phyloP scores from a whole-genome alignment of 1,140 invertebrate genomes.

The Pemphigus obesinymphae region DNA sequence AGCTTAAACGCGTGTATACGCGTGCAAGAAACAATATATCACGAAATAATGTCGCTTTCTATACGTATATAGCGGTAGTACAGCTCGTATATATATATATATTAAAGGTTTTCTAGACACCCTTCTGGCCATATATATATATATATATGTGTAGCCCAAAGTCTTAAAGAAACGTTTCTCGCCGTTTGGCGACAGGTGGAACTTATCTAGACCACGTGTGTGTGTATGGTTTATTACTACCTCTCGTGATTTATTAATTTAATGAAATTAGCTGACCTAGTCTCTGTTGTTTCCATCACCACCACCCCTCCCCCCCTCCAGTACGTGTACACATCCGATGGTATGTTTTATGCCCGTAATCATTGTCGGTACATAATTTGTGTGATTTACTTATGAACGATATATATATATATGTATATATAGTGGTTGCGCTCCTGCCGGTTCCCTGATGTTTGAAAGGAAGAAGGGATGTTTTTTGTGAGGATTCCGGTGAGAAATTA shows the following conservation, averaged over 20 bases:
- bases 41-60: neutral
- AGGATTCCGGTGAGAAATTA: too few relatives aligned
- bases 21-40: neutral
- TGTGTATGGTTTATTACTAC: too few relatives aligned
- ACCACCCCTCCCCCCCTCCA: too few relatives aligned
- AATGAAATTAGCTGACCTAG: neutral
- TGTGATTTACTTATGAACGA: constrained; percentile 13
- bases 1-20: neutral
- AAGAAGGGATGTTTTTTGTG: too few relatives aligned
- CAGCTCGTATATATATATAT: constrained; percentile 6
- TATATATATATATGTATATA: too few relatives aligned
- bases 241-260: constrained; percentile 14
- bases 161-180: neutral
- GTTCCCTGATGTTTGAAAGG: too few relatives aligned
- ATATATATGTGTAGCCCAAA: too few relatives aligned
- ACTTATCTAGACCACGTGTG: constrained; percentile 25
- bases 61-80: neutral
- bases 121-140: neutral
- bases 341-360: neutral
- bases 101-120: neutral
- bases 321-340: neutral
- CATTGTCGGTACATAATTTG: constrained; percentile 4
- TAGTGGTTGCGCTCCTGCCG: too few relatives aligned
- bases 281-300: neutral
- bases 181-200: constrained; percentile 1